These are phyloP conservation scores for Brevimyrus niger DNA, from an alignment of 2,113 vertebrate species.

Conservation along the genomic window DNA sequence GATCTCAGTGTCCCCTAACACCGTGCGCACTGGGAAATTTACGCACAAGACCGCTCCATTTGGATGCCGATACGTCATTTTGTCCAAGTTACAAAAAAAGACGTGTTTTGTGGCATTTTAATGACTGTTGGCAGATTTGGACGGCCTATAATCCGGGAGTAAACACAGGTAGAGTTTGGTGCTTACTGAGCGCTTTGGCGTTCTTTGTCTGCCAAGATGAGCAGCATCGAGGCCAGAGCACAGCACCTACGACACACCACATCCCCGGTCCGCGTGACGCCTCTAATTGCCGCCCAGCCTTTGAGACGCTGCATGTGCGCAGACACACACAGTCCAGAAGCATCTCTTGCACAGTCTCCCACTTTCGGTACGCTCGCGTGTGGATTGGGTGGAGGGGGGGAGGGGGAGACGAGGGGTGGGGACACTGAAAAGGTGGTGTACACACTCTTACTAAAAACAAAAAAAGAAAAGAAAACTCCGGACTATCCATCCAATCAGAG, in stretches of 20 bases:
- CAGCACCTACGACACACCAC: conserved; percentile 47
- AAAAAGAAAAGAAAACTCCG: neutral
- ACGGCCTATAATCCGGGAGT: conserved; percentile 21
- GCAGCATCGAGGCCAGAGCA: conserved; percentile 36
- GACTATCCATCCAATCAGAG: neutral
- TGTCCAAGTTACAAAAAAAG: neutral
- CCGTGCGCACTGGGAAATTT: neutral
- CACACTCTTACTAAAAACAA: neutral
- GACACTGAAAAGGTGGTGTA: neutral
- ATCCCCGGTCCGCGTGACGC: conserved; percentile 35
- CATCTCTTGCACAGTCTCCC: conserved; percentile 20
- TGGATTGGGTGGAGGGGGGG: neutral
- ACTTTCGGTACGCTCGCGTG: neutral
- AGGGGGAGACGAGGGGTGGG: neutral
- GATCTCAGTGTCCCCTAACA: neutral
- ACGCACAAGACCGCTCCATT: neutral
- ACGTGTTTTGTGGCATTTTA: conserved; percentile 1
- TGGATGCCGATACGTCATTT: neutral
- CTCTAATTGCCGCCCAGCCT: conserved; percentile 34
- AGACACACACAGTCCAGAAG: conserved; percentile 21
- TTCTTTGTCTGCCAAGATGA: conserved; percentile 58
- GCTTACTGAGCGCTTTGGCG: conserved; percentile 53
- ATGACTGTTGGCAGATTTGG: conserved; percentile 22
- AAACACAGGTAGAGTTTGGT: conserved; percentile 37
- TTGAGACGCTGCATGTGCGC: neutral